Evolutionary conservation across 2,797 vertebrate species (phyloP).

Genomic region (Pogoniulus pusillus): DNA sequence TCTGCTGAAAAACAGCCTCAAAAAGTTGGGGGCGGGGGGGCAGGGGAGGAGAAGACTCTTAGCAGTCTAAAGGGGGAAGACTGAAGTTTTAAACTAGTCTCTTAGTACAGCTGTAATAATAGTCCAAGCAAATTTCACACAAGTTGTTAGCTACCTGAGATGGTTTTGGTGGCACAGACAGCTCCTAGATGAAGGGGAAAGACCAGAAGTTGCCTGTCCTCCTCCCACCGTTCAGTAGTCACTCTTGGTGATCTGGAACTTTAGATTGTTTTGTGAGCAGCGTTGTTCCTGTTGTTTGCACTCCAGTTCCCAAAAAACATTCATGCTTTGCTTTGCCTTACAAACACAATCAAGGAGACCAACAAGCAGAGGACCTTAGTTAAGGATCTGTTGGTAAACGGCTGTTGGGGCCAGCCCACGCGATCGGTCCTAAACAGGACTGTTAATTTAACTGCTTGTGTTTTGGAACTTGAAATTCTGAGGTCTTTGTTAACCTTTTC

Average conservation of each 20-base stretch:
- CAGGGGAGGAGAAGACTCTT: neutral
- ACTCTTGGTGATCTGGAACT: neutral
- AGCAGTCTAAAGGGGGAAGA: neutral
- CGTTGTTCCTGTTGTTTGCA: neutral
- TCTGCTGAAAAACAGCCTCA: neutral
- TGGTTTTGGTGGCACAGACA: neutral
- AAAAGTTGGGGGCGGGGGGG: neutral
- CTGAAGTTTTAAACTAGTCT: neutral
- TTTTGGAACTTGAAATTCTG: neutral
- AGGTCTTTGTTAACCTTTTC: neutral
- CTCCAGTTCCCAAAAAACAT: neutral
- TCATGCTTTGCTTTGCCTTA: neutral
- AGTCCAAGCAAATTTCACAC: neutral
- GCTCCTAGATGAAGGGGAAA: neutral
- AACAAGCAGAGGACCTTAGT: neutral
- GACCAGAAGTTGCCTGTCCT: neutral
- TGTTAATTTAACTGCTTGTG: neutral
- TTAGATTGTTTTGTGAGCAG: neutral
- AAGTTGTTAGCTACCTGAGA: neutral
- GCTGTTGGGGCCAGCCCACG: neutral
- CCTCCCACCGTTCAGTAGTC: neutral
- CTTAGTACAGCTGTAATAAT: neutral
- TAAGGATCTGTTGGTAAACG: neutral
- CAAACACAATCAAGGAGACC: neutral
- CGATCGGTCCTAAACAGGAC: neutral